A percentile compares a stretch with the other conserved stretches of the same genome.
Conservation (phyloP, 92 coral and sea anemone genomes). For the Diadumene lineata region DNA sequence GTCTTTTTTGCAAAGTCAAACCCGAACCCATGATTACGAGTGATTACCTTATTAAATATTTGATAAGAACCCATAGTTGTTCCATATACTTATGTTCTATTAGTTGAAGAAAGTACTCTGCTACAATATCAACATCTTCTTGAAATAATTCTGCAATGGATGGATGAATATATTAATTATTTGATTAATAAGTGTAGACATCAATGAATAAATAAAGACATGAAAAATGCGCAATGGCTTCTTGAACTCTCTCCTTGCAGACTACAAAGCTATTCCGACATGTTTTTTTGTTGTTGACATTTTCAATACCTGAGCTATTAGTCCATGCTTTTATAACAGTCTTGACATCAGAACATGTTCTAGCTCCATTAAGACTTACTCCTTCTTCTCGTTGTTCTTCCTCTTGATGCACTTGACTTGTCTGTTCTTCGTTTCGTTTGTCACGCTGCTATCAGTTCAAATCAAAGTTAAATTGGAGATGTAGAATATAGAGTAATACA, state of each 20-base stretch:
- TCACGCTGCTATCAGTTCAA: background rate
- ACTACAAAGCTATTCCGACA: too few species aligned
- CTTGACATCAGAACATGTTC: slow-evolving; percentile 66
- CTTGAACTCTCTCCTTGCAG: background rate
- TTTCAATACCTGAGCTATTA: slow-evolving; percentile 39
- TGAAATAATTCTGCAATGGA: slow-evolving; percentile 55
- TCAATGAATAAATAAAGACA: background rate
- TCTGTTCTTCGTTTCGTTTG: background rate
- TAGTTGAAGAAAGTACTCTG: slow-evolving; percentile 59
- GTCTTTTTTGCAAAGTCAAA: too few species aligned
- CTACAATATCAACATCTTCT: slow-evolving; percentile 72
- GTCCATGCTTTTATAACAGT: slow-evolving; percentile 73
- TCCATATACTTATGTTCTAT: slow-evolving; percentile 69
- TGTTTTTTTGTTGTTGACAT: too few species aligned
- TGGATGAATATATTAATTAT: background rate
- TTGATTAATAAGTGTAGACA: background rate
- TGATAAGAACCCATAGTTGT: slow-evolving; percentile 75
- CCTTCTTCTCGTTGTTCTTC: background rate
- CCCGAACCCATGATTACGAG: background rate
- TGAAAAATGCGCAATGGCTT: background rate
- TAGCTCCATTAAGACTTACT: slow-evolving; percentile 73
- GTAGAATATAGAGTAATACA: too few species aligned
- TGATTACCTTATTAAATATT: slow-evolving; percentile 68
- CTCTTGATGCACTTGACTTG: background rate
- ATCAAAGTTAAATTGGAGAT: too few species aligned